phyloP scores from a whole-genome alignment of 2,797 vertebrate species.

The Parambassis ranga region DNA sequence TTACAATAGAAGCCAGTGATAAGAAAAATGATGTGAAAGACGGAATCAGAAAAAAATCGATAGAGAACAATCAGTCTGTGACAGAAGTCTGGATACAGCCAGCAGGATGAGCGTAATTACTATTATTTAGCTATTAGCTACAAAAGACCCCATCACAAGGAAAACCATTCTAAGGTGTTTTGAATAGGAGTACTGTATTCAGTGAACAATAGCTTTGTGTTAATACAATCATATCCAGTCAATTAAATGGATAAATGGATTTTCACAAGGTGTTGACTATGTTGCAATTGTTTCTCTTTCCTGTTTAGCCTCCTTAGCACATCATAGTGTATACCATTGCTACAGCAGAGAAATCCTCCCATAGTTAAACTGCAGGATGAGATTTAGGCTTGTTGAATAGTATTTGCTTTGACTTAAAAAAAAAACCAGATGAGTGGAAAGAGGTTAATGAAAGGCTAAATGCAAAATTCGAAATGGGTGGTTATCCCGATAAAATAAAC shows the following conservation, averaged over 20 bases:
- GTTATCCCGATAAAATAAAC: no score
- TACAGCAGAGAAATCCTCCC: no score
- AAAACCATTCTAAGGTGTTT: conserved; percentile 1
- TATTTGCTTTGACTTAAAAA: no score
- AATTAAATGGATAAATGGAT: conserved; percentile 14
- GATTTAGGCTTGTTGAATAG: no score
- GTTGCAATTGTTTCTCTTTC: no score
- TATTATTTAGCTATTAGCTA: conserved; percentile 54
- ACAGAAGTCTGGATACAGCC: conserved; percentile 35
- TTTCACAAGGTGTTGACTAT: background rate
- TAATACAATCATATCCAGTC: background rate
- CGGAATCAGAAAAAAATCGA: conserved; percentile 65
- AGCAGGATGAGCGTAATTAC: conserved; percentile 44
- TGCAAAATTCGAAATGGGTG: no score
- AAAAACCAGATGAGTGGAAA: no score
- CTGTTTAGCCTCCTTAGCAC: no score
- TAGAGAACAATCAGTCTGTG: conserved; percentile 55
- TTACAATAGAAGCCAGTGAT: conserved; percentile 74
- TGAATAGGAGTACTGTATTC: background rate
- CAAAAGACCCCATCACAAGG: conserved; percentile 6
- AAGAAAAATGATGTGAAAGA: conserved; percentile 72
- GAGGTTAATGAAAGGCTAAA: no score
- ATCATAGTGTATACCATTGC: no score
- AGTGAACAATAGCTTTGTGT: conserved; percentile 3
- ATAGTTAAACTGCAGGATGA: no score